Conservation (phyloP, 2,888 invertebrate genomes). For the Zelleria hepariella region DNA sequence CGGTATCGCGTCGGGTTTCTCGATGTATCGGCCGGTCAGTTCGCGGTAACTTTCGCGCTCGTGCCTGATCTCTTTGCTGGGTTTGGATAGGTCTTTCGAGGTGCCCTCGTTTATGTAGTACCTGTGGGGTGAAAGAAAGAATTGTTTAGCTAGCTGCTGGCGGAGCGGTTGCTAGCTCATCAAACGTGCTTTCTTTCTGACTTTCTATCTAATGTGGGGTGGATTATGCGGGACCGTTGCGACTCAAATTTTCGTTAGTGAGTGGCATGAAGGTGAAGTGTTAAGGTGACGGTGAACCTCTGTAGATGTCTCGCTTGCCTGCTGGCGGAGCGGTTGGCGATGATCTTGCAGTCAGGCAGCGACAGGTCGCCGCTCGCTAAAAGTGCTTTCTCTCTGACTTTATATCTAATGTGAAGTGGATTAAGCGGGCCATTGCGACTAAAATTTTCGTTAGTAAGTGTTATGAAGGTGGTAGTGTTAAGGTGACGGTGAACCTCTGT, state of each 20-base stretch:
- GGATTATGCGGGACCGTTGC: no score
- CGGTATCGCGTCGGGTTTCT: conserved; percentile 47
- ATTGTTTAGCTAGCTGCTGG: conserved; percentile 44
- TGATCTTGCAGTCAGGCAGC: conserved; percentile 62
- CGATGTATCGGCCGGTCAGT: conserved; percentile 58
- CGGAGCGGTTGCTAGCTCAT: conserved; percentile 52
- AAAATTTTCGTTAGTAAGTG: no score
- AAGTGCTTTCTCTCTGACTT: conserved; percentile 44
- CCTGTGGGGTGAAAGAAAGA: no score
- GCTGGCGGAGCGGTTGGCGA: conserved; percentile 62
- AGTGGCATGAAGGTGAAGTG: no score
- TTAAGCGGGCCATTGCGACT: no score
- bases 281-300: conserved; percentile 26
- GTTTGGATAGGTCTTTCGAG: conserved; percentile 58
- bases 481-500: conserved; percentile 26
- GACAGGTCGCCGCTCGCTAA: conserved; percentile 44
- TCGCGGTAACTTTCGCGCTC: conserved; percentile 63
- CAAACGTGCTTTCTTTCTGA: conserved; percentile 45
- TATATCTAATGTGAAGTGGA: no score
- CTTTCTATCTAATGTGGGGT: no score
- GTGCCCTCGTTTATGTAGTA: conserved; percentile 58
- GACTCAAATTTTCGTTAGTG: no score
- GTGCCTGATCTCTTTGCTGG: conserved; percentile 62
- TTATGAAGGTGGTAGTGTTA: no score
- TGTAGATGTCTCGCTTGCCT: conserved; percentile 37